A percentile compares a stretch with the other conserved stretches of the same genome.
phyloP scores from a whole-genome alignment of 2,797 vertebrate species.

The Eptatretus atami region DNA sequence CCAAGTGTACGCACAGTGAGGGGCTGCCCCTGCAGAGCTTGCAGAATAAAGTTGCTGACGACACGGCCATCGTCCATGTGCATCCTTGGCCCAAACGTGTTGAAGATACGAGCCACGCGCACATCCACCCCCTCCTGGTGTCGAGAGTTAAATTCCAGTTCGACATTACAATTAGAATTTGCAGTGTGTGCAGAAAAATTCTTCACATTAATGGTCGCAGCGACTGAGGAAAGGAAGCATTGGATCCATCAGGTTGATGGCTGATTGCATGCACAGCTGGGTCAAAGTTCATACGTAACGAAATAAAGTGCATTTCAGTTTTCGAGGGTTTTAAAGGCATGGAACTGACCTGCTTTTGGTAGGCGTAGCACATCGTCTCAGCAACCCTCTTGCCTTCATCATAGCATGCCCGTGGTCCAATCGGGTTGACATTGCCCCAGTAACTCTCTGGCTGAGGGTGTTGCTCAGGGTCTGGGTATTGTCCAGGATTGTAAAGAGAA shows the following conservation, averaged over 20 bases:
- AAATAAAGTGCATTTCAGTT: background rate
- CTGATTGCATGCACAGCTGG: background rate
- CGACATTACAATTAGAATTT: background rate
- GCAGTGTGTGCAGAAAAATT: background rate
- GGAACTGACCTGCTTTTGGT: conserved; percentile 81
- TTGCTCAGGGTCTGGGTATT: conserved; percentile 52
- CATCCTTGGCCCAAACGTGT: conserved; percentile 90
- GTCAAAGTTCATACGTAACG: background rate
- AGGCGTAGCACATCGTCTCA: conserved; percentile 96
- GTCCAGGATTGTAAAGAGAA: too few relatives aligned
- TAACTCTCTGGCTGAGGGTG: conserved; percentile 92
- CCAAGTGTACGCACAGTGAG: conserved; percentile 35
- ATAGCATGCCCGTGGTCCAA: conserved; percentile 80
- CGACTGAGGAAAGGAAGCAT: background rate
- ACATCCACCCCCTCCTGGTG: conserved; percentile 89
- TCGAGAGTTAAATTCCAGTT: background rate
- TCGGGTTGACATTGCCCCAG: conserved; percentile 92
- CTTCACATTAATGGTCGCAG: background rate
- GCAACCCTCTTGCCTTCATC: conserved; percentile 88
- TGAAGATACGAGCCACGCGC: conserved; percentile 82
- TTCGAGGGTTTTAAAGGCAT: conserved; percentile 12
- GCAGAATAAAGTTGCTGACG: conserved; percentile 94
- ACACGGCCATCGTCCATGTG: conserved; percentile 97
- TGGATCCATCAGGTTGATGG: background rate
- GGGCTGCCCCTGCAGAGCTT: conserved; percentile 72